phyloP scores from a whole-genome alignment of 2,888 invertebrate genomes.

The Eupithecia vulgata region DNA sequence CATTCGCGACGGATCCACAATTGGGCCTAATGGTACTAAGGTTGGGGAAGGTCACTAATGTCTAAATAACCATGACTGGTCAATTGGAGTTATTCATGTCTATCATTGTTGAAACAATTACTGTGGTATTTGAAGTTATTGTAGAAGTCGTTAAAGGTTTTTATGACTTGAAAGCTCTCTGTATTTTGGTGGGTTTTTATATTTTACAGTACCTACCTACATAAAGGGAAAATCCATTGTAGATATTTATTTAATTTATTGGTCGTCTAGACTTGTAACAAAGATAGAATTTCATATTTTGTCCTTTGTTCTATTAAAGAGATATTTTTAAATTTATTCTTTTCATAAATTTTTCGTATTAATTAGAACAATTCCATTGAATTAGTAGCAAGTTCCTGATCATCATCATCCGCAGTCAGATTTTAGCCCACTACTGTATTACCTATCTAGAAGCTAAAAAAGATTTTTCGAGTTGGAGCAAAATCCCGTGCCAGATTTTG shows the following conservation, averaged over 20 bases:
- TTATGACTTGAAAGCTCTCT: not conserved
- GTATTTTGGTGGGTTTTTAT: not conserved
- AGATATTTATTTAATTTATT: not conserved
- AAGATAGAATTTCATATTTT: no score
- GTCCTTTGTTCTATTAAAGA: no score
- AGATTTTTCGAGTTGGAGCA: no score
- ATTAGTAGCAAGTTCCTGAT: not conserved
- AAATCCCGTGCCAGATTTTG: no score
- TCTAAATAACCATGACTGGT: conserved; percentile 49
- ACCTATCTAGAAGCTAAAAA: no score
- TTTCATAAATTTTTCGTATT: not conserved
- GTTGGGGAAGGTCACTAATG: conserved; percentile 62
- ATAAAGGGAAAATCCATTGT: not conserved
- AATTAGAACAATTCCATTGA: not conserved
- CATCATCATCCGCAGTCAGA: not conserved
- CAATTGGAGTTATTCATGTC: conserved; percentile 41
- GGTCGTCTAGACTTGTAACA: no score
- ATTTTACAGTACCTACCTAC: not conserved
- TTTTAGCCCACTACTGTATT: not conserved
- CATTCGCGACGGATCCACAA: conserved; percentile 55
- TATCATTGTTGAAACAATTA: conserved; percentile 36
- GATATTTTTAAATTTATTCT: no score
- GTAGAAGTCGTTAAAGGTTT: not conserved
- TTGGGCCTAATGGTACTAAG: conserved; percentile 55
- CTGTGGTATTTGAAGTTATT: conserved; percentile 13